A percentile compares a stretch with the other conserved stretches of the same genome.
Conservation (phyloP, 2,888 invertebrate species). For the Drosophila hamatofila region DNA sequence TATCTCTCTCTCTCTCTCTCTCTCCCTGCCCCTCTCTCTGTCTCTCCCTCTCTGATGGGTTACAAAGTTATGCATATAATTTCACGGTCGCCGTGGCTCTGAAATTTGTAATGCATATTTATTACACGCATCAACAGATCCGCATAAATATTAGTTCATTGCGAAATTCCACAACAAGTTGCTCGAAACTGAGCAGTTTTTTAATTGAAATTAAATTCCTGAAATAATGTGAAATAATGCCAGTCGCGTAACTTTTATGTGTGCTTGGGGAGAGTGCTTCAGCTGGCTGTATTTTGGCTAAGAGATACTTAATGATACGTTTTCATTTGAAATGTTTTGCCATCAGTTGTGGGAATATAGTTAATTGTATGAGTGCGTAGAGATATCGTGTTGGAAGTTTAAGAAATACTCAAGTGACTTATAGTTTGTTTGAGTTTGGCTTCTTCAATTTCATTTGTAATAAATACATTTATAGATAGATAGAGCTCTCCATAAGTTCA, state of each 20-base stretch:
- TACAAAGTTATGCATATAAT: constrained; percentile 14
- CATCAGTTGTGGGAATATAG: background rate
- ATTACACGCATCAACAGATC: constrained; percentile 4
- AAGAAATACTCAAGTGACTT: no score
- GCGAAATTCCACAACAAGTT: background rate
- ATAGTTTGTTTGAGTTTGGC: no score
- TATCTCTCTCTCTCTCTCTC: constrained; percentile 1
- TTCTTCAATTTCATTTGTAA: no score
- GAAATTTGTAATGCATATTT: constrained; percentile 18
- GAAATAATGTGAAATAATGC: background rate
- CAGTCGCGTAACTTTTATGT: background rate
- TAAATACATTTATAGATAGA: no score
- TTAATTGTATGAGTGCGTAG: background rate
- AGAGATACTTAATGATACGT: background rate
- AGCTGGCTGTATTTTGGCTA: no score
- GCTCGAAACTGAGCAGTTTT: background rate
- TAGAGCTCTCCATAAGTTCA: no score
- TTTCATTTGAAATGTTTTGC: background rate
- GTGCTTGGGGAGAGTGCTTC: background rate
- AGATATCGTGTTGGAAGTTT: no score
- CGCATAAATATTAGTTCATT: constrained; percentile 10
- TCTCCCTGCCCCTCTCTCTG: background rate
- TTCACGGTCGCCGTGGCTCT: background rate
- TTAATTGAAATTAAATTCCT: constrained; percentile 17
- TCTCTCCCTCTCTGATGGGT: background rate